phyloP scores from a whole-genome alignment of 2,113 vertebrate species.

The Typhlomys cinereus region DNA sequence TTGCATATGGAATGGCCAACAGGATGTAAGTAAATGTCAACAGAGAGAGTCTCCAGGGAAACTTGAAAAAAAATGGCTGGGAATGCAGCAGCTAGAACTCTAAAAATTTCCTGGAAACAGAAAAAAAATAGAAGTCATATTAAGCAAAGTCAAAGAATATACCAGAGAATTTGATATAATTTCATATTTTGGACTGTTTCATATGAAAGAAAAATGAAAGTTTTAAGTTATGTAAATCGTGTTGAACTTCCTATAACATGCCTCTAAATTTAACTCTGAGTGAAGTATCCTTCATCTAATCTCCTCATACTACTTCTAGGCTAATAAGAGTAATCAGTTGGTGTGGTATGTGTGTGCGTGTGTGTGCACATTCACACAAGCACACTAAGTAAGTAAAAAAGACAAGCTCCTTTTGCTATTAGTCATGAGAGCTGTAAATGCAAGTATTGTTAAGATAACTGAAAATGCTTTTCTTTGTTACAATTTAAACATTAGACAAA shows the following conservation, averaged over 20 bases:
- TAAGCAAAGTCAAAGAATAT: neutral
- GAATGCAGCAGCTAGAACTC: neutral
- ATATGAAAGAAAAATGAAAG: slow-evolving; percentile 22
- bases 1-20: neutral
- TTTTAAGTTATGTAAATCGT: neutral
- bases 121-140: neutral
- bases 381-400: neutral
- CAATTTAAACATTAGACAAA: neutral
- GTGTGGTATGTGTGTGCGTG: neutral
- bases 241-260: neutral
- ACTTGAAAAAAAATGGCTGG: neutral
- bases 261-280: neutral
- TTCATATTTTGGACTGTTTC: slow-evolving; percentile 10
- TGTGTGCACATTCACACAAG: too few species aligned
- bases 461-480: neutral
- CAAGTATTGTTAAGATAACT: neutral
- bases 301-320: neutral
- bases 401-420: neutral
- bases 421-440: neutral
- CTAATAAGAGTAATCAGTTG: neutral
- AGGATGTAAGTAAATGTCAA: neutral
- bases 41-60: neutral
- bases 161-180: neutral
- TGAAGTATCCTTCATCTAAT: neutral
- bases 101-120: neutral